Conservation (phyloP, 2,888 invertebrate species). For the Dione juno region DNA sequence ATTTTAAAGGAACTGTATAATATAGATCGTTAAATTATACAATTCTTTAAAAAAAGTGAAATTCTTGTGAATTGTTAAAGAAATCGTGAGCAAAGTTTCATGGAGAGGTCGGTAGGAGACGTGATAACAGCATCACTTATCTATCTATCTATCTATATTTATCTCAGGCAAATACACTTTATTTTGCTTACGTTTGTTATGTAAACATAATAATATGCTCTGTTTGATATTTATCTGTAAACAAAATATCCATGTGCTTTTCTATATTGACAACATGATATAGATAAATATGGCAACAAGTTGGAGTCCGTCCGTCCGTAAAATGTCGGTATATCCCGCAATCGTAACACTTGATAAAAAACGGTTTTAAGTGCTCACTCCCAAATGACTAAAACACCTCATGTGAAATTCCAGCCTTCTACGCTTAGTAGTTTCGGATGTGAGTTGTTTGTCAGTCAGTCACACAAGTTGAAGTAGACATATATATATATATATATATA, state of each 20-base stretch:
- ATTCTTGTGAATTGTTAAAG: neutral
- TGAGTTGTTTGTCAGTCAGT: too few relatives aligned
- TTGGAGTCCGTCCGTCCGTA: too few relatives aligned
- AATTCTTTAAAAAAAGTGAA: neutral
- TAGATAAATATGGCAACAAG: too few relatives aligned
- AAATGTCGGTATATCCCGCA: too few relatives aligned
- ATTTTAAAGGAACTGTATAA: too few relatives aligned
- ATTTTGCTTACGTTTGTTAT: conserved; percentile 8
- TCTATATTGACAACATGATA: neutral
- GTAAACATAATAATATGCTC: conserved; percentile 1
- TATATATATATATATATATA: too few relatives aligned
- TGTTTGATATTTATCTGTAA: conserved; percentile 6
- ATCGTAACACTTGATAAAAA: too few relatives aligned
- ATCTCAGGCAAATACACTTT: conserved; percentile 17
- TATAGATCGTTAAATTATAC: neutral
- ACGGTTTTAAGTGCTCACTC: too few relatives aligned
- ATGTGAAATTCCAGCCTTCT: too few relatives aligned
- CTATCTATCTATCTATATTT: neutral
- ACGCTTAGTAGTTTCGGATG: too few relatives aligned
- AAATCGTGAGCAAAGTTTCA: neutral
- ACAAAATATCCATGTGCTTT: neutral
- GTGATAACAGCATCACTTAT: conserved; percentile 17
- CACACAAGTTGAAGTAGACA: too few relatives aligned
- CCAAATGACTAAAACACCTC: too few relatives aligned
- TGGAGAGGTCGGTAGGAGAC: neutral